Evolutionary conservation across 2,888 invertebrate genomes (phyloP).

Genomic region (Abrostola tripartita): DNA sequence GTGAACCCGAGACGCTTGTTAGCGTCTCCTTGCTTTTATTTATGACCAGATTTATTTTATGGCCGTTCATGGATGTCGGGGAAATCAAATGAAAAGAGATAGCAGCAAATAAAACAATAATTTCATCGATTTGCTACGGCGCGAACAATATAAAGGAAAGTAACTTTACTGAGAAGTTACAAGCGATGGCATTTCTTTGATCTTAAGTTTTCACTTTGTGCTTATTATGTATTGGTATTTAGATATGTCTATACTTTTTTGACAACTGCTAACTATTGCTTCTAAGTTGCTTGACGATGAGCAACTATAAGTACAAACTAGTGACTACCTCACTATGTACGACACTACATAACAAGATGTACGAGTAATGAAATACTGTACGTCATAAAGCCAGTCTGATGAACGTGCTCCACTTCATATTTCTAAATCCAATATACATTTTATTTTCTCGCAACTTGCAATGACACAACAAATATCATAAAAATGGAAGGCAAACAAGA

Average conservation of each 20-base stretch:
- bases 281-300: not conserved
- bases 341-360: not conserved
- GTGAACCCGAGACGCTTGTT: constrained; percentile 88
- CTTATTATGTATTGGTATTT: constrained; percentile 7
- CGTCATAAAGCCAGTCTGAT: constrained; percentile 55
- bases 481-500: constrained; percentile 84
- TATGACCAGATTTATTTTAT: constrained; percentile 89
- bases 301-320: not conserved
- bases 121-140: constrained; percentile 61
- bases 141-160: constrained; percentile 30
- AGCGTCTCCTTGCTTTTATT: constrained; percentile 86
- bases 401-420: constrained; percentile 71
- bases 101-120: constrained; percentile 72
- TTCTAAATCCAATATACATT: constrained; percentile 74
- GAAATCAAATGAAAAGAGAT: constrained; percentile 76
- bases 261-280: not conserved
- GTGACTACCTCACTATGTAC: not conserved
- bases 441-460: constrained; percentile 67
- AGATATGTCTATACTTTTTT: not conserved
- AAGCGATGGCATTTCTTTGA: constrained; percentile 39
- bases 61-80: constrained; percentile 75
- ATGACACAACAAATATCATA: constrained; percentile 77
- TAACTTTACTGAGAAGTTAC: constrained; percentile 32
- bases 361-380: constrained; percentile 30
- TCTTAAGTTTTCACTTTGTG: constrained; percentile 37